Conservation (phyloP, 1,140 invertebrate species). For the Orius insidiosus region DNA sequence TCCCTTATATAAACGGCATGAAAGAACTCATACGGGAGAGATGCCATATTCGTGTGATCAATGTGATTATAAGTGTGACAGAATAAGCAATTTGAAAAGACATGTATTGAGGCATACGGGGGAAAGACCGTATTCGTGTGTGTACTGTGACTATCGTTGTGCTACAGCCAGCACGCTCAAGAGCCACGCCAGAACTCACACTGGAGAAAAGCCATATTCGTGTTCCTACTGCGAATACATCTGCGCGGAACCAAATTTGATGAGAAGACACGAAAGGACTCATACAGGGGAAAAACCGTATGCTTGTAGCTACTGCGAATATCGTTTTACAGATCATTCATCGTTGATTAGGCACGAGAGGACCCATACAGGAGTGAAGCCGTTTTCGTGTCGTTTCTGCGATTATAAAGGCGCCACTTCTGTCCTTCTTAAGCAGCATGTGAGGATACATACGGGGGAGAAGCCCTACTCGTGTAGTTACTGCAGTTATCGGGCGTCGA, state of each 20-base stretch:
- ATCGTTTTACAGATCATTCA: conserved; percentile 46
- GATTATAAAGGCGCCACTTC: background rate
- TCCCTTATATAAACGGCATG: background rate
- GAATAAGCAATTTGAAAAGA: conserved; percentile 2
- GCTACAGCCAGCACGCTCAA: conserved; percentile 26
- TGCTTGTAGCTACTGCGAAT: conserved; percentile 25
- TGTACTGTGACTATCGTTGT: conserved; percentile 27
- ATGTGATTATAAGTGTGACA: background rate
- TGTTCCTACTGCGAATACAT: conserved; percentile 30
- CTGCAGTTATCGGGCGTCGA: conserved; percentile 35
- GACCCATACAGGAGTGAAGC: conserved; percentile 23
- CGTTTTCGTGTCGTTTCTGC: conserved; percentile 31
- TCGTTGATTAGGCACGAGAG: no score
- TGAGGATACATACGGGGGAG: conserved; percentile 25
- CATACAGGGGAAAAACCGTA: conserved; percentile 24
- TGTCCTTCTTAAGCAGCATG: background rate
- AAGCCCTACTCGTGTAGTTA: conserved; percentile 31
- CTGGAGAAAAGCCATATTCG: conserved; percentile 29
- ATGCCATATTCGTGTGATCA: background rate
- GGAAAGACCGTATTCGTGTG: conserved; percentile 25
- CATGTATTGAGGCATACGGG: conserved; percentile 22
- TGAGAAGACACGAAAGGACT: conserved; percentile 32
- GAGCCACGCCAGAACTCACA: conserved; percentile 30
- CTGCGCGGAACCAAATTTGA: conserved; percentile 34
- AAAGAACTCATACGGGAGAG: conserved; percentile 1